Evolutionary conservation across 1,140 invertebrate species (phyloP).

Genomic region (Drosophila virilis): DNA sequence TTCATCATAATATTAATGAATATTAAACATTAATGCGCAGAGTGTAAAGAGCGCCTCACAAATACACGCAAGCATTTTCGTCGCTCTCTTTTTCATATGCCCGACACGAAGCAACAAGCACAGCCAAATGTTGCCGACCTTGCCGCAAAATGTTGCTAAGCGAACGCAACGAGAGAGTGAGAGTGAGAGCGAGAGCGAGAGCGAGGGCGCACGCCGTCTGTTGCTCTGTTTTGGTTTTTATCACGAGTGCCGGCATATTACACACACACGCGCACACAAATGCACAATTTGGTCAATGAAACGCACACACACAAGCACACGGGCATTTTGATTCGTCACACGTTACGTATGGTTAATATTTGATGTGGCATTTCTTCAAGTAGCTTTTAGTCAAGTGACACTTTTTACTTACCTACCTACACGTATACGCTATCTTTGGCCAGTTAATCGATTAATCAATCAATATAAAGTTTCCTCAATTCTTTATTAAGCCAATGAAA

Average conservation of each 20-base stretch:
- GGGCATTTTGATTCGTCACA: constrained; percentile 27
- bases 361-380: constrained; percentile 39
- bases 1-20: too few relatives aligned
- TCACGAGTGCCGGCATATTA: constrained; percentile 41
- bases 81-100: constrained; percentile 9
- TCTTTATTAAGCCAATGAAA: constrained; percentile 38
- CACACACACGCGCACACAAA: constrained; percentile 2
- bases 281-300: constrained; percentile 33
- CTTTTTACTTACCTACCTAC: constrained; percentile 25
- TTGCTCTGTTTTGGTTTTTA: constrained; percentile 62
- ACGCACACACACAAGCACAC: constrained; percentile 9
- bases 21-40: too few relatives aligned
- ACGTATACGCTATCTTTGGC: constrained; percentile 8
- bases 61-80: neutral
- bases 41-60: too few relatives aligned
- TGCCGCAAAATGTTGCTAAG: constrained; percentile 54
- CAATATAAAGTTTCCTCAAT: constrained; percentile 57
- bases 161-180: constrained; percentile 9
- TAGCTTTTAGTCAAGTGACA: constrained; percentile 51
- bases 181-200: constrained; percentile 11
- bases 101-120: constrained; percentile 41
- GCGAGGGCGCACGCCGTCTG: constrained; percentile 31
- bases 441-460: constrained; percentile 62
- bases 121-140: constrained; percentile 73
- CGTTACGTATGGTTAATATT: constrained; percentile 48